These are phyloP conservation scores for Limnephilus lunatus DNA, from an alignment of 2,888 invertebrate genomes.

Conservation along the genomic window DNA sequence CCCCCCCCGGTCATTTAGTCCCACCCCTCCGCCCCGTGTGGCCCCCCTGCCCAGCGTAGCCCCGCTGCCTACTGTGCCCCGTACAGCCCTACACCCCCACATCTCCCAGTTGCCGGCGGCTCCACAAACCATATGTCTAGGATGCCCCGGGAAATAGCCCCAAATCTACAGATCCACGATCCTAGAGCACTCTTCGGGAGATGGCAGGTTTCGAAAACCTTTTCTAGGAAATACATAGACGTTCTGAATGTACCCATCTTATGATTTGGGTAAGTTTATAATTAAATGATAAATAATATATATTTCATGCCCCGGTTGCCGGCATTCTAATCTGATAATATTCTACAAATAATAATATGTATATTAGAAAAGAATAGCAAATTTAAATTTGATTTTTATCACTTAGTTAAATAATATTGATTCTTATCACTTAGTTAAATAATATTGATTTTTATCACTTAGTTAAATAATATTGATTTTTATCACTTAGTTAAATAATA, in stretches of 20 bases:
- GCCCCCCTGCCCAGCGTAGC: neutral
- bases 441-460: no score
- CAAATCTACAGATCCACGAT: slow-evolving; percentile 10
- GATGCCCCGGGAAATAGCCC: slow-evolving; percentile 22
- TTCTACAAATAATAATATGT: no score
- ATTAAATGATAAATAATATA: no score
- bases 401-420: no score
- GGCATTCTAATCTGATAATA: no score
- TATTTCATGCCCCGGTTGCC: no score
- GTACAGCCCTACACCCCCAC: neutral
- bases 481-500: no score
- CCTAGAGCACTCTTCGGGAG: slow-evolving; percentile 41
- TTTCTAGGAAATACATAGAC: neutral
- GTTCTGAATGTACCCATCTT: neutral
- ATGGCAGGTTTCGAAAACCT: slow-evolving; percentile 16
- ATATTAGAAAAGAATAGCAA: no score
- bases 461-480: no score
- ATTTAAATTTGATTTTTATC: no score
- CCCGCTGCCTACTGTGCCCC: neutral
- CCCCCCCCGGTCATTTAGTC: slow-evolving; percentile 51
- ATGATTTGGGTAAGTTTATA: no score
- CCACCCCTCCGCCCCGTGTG: neutral
- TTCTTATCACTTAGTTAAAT: no score
- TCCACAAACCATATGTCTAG: neutral
- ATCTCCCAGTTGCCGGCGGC: neutral